These are phyloP conservation scores for Cybosia mesomella DNA, from an alignment of 2,888 invertebrate genomes.

Conservation along the genomic window DNA sequence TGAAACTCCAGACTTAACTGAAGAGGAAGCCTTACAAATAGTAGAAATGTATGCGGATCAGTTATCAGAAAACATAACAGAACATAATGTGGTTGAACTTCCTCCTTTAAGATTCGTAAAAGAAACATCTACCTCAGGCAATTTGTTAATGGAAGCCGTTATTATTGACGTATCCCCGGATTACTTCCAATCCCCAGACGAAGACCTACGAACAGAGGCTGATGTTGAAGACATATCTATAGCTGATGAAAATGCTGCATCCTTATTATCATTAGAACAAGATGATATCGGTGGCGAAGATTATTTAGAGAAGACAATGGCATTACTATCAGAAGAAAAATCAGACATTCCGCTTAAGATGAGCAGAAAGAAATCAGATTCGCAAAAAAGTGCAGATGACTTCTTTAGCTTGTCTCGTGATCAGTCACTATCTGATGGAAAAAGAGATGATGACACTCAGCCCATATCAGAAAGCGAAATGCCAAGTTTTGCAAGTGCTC, in stretches of 20 bases:
- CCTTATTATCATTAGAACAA: slow-evolving; percentile 79
- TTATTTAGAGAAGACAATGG: slow-evolving; percentile 83
- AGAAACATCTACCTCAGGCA: slow-evolving; percentile 95
- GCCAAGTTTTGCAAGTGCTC: slow-evolving; percentile 90
- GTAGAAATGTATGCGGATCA: slow-evolving; percentile 98
- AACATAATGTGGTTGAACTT: slow-evolving; percentile 94
- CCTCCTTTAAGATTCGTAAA: slow-evolving; percentile 96
- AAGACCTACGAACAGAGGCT: slow-evolving; percentile 94
- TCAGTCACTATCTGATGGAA: slow-evolving; percentile 87
- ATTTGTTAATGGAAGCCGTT: slow-evolving; percentile 95
- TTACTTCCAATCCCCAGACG: slow-evolving; percentile 92
- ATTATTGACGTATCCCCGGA: slow-evolving; percentile 96
- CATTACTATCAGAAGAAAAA: slow-evolving; percentile 81
- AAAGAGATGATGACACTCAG: slow-evolving; percentile 88
- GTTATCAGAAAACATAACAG: slow-evolving; percentile 94
- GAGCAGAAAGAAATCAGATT: slow-evolving; percentile 89
- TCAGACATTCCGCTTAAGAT: slow-evolving; percentile 87
- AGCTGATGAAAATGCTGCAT: slow-evolving; percentile 88
- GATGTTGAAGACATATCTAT: slow-evolving; percentile 95
- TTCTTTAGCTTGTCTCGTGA: slow-evolving; percentile 89
- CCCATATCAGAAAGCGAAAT: slow-evolving; percentile 87
- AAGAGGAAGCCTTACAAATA: slow-evolving; percentile 96
- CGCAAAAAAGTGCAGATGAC: slow-evolving; percentile 87
- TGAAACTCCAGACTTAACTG: slow-evolving; percentile 96
- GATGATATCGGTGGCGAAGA: slow-evolving; percentile 86